These are phyloP conservation scores for Pseudococcus viburni DNA, from an alignment of 2,888 invertebrate species.

Conservation along the genomic window DNA sequence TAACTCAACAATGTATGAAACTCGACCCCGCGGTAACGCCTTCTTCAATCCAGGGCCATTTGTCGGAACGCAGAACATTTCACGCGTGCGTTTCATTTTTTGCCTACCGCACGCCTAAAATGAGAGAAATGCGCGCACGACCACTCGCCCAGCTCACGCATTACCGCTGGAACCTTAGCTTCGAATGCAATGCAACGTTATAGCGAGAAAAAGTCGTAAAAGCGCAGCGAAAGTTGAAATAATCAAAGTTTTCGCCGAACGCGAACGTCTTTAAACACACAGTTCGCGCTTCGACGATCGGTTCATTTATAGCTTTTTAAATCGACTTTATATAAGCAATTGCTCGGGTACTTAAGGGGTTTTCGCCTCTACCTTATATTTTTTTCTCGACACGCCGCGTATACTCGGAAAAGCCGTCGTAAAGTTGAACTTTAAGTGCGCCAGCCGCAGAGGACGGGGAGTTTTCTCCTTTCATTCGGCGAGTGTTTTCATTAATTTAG, in stretches of 20 bases:
- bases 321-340: slow-evolving; percentile 44
- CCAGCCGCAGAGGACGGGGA: not conserved
- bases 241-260: not conserved
- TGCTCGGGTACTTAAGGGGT: not conserved
- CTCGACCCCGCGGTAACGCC: slow-evolving; percentile 5
- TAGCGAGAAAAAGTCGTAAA: not conserved
- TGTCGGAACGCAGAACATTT: not conserved
- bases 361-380: slow-evolving; percentile 15
- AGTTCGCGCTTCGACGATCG: slow-evolving; percentile 17
- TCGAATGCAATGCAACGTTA: not conserved
- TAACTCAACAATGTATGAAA: not conserved
- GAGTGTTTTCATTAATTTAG: slow-evolving; percentile 63
- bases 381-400: not conserved
- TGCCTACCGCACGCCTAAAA: not conserved
- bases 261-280: not conserved
- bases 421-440: not conserved
- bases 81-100: not conserved
- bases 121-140: not conserved
- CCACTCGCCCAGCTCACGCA: not conserved
- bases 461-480: slow-evolving; percentile 21
- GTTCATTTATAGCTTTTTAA: slow-evolving; percentile 28
- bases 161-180: not conserved
- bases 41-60: not conserved
- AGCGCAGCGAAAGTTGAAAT: not conserved
- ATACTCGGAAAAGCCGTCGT: not conserved